A percentile compares a stretch with the other conserved stretches of the same genome.
Evolutionary conservation across 2,888 invertebrate genomes (phyloP).

Genomic region (Caenorhabditis angaria): DNA sequence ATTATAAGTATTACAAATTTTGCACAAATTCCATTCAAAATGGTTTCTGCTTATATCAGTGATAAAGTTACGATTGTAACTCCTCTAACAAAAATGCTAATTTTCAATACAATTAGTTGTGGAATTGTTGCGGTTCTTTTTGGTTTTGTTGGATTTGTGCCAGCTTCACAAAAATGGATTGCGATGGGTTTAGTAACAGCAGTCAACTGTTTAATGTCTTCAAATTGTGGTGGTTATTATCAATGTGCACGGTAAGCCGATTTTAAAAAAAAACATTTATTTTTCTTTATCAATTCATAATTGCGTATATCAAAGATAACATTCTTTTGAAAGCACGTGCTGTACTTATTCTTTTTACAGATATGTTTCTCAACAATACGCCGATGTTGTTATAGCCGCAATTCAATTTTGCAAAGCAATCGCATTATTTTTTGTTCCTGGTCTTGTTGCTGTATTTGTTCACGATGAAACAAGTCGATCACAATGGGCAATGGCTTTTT

Average conservation of each 20-base stretch:
- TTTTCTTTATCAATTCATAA: no score
- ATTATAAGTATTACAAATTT: slow-evolving; percentile 32
- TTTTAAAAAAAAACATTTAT: no score
- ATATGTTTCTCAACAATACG: slow-evolving; percentile 26
- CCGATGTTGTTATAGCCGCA: slow-evolving; percentile 35
- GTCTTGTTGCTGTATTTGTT: slow-evolving; percentile 25
- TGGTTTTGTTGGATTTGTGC: slow-evolving; percentile 25
- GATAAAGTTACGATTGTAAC: slow-evolving; percentile 17
- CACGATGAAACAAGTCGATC: slow-evolving; percentile 17
- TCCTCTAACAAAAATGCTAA: slow-evolving; percentile 29
- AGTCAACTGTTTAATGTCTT: slow-evolving; percentile 29
- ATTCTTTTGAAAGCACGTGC: no score
- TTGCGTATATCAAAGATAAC: no score
- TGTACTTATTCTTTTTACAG: neutral
- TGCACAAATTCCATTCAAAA: slow-evolving; percentile 37
- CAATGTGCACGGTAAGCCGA: slow-evolving; percentile 24
- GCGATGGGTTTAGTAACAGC: slow-evolving; percentile 26
- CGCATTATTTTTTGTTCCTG: slow-evolving; percentile 35
- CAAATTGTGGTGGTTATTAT: slow-evolving; percentile 37
- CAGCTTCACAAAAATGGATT: slow-evolving; percentile 20
- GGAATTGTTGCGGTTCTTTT: slow-evolving; percentile 33
- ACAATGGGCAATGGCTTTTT: slow-evolving; percentile 26
- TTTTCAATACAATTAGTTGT: slow-evolving; percentile 36
- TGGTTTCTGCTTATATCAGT: slow-evolving; percentile 32
- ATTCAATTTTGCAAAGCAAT: slow-evolving; percentile 40